A percentile compares a stretch with the other conserved stretches of the same genome.
Conservation (phyloP, 2,797 vertebrate genomes). For the Acropternis orthonyx region DNA sequence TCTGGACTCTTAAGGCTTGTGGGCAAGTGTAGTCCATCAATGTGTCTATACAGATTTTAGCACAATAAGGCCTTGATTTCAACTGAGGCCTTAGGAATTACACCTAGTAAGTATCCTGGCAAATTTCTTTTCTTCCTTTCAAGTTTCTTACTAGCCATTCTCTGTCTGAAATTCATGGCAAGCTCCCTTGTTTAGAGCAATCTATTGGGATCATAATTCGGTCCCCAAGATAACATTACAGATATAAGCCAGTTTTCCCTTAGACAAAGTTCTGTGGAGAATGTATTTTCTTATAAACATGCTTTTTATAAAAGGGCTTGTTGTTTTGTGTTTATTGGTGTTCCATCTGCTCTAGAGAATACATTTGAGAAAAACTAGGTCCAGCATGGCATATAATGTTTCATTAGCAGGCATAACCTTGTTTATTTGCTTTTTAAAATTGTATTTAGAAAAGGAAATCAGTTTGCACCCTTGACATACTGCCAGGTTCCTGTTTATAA, state of each 20-base stretch:
- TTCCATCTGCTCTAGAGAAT: constrained; percentile 74
- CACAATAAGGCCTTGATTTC: constrained; percentile 32
- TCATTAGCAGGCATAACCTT: constrained; percentile 81
- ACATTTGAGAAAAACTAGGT: constrained; percentile 71
- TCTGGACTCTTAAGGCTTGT: not conserved
- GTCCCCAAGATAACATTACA: constrained; percentile 36
- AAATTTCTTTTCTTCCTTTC: not conserved
- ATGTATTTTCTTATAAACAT: constrained; percentile 70
- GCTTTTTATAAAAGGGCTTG: constrained; percentile 66
- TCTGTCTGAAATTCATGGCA: not conserved
- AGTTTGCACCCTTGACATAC: constrained; percentile 79
- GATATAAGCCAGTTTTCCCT: constrained; percentile 42
- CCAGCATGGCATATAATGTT: constrained; percentile 77
- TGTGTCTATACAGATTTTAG: constrained; percentile 1
- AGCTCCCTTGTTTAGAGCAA: constrained; percentile 18
- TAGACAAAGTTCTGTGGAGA: constrained; percentile 39
- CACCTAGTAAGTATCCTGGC: not conserved
- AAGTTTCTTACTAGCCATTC: not conserved
- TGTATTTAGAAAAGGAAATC: constrained; percentile 83
- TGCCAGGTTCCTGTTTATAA: constrained; percentile 83
- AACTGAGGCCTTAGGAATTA: not conserved
- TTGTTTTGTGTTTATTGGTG: constrained; percentile 68
- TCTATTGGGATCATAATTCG: not conserved
- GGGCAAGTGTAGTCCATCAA: not conserved
- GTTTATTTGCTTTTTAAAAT: constrained; percentile 83